Conservation (phyloP, 2,797 vertebrate genomes). For the Steatocranus sp. region DNA sequence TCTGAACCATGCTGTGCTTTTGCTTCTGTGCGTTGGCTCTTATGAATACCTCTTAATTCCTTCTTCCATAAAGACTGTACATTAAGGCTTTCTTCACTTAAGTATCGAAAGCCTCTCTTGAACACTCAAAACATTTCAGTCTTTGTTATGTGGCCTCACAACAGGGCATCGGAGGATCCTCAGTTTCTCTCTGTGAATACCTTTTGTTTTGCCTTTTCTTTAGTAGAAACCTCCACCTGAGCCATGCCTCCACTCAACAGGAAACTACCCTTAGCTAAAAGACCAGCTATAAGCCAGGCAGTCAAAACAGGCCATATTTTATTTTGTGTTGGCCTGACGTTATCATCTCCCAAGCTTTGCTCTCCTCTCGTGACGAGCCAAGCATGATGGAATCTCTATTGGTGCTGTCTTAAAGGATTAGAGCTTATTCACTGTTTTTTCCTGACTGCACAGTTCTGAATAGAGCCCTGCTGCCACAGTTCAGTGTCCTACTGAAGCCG, state of each 20-base stretch:
- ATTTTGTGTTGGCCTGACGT: slow-evolving; percentile 58
- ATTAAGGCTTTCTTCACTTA: neutral
- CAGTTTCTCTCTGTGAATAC: slow-evolving; percentile 14
- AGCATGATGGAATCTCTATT: slow-evolving; percentile 67
- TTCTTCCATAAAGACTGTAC: neutral
- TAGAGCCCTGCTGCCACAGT: slow-evolving; percentile 31
- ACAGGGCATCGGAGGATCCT: slow-evolving; percentile 20
- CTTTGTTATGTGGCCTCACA: slow-evolving; percentile 21
- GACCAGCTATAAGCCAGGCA: slow-evolving; percentile 48
- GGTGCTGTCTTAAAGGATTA: slow-evolving; percentile 68
- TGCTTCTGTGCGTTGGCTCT: neutral
- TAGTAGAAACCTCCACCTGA: slow-evolving; percentile 44
- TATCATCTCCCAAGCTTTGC: slow-evolving; percentile 58
- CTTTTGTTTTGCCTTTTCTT: slow-evolving; percentile 49
- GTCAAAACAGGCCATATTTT: slow-evolving; percentile 67
- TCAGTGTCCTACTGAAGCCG: slow-evolving; percentile 33
- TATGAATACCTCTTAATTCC: slow-evolving; percentile 7
- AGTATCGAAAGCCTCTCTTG: neutral
- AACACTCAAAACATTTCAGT: slow-evolving; percentile 24
- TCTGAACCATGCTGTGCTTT: neutral
- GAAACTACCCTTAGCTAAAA: slow-evolving; percentile 50
- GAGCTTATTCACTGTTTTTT: slow-evolving; percentile 52
- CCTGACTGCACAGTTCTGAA: slow-evolving; percentile 56
- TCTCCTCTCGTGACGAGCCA: slow-evolving; percentile 54
- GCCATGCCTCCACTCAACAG: slow-evolving; percentile 43